Evolutionary conservation across 2,888 invertebrate genomes (phyloP).

Genomic region (Oscheius sp.): DNA sequence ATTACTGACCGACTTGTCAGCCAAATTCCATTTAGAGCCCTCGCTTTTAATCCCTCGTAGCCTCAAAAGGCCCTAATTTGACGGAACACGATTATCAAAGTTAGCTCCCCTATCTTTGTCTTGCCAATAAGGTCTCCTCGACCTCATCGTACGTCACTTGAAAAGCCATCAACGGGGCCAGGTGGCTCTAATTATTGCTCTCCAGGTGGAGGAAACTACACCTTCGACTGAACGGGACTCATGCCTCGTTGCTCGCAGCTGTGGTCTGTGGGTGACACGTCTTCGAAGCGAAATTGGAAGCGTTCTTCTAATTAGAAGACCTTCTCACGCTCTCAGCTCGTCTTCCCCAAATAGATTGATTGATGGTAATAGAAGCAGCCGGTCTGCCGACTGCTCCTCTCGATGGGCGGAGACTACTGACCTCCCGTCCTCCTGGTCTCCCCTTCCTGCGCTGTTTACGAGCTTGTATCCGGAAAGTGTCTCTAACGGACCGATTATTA

Average conservation of each 20-base stretch:
- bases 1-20: slow-evolving; percentile 15
- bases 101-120: not conserved
- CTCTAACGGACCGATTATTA: slow-evolving; percentile 27
- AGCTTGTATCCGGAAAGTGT: slow-evolving; percentile 25
- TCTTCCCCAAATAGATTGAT: slow-evolving; percentile 29
- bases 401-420: slow-evolving; percentile 20
- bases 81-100: slow-evolving; percentile 1
- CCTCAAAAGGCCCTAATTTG: slow-evolving; percentile 25
- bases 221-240: not conserved
- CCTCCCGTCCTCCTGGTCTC: slow-evolving; percentile 7
- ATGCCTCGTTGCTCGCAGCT: slow-evolving; percentile 3
- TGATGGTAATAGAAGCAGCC: slow-evolving; percentile 27
- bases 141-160: not conserved
- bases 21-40: slow-evolving; percentile 33
- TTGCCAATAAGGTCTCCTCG: not conserved
- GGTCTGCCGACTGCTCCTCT: slow-evolving; percentile 4
- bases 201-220: slow-evolving; percentile 10
- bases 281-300: slow-evolving; percentile 8
- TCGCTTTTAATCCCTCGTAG: slow-evolving; percentile 1
- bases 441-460: slow-evolving; percentile 19
- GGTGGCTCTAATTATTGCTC: slow-evolving; percentile 22
- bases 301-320: slow-evolving; percentile 5
- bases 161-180: slow-evolving; percentile 28
- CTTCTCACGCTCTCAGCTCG: not conserved
- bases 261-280: slow-evolving; percentile 7